Conservation (phyloP, 2,888 invertebrate genomes). For the Mythimna impura region DNA sequence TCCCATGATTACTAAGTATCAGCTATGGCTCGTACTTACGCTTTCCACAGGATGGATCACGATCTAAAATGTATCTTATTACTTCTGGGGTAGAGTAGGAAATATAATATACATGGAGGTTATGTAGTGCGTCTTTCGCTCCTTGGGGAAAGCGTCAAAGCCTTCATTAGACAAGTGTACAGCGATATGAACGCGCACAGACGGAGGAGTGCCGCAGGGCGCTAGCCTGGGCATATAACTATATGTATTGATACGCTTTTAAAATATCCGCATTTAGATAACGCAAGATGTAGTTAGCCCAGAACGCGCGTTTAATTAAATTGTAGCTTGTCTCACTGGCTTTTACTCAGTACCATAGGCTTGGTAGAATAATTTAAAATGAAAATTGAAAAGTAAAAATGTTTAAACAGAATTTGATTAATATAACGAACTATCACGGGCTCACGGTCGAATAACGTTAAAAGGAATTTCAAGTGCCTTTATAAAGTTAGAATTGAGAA, state of each 20-base stretch:
- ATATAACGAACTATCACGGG: constrained; percentile 10
- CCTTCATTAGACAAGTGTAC: constrained; percentile 76
- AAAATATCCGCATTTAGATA: constrained; percentile 15
- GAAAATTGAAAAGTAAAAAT: constrained; percentile 1
- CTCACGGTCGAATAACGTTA: neutral
- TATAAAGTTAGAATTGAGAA: constrained; percentile 36
- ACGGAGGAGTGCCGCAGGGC: constrained; percentile 68
- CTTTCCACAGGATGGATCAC: constrained; percentile 42
- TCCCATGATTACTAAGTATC: constrained; percentile 69
- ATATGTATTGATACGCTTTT: constrained; percentile 44
- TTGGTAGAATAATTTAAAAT: constrained; percentile 14
- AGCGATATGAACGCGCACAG: constrained; percentile 67
- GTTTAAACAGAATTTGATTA: constrained; percentile 19
- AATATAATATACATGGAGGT: constrained; percentile 44
- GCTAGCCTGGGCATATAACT: constrained; percentile 50
- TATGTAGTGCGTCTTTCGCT: constrained; percentile 59
- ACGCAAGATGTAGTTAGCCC: constrained; percentile 1
- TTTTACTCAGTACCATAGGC: neutral
- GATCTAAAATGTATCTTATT: constrained; percentile 62
- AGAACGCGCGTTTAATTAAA: neutral
- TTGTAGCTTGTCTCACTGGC: neutral
- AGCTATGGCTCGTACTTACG: constrained; percentile 55
- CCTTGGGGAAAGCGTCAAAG: constrained; percentile 72
- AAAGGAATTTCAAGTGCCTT: constrained; percentile 21
- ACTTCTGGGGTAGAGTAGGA: constrained; percentile 42